Conservation (phyloP, 2,888 invertebrate species). For the Allygus modestus region DNA sequence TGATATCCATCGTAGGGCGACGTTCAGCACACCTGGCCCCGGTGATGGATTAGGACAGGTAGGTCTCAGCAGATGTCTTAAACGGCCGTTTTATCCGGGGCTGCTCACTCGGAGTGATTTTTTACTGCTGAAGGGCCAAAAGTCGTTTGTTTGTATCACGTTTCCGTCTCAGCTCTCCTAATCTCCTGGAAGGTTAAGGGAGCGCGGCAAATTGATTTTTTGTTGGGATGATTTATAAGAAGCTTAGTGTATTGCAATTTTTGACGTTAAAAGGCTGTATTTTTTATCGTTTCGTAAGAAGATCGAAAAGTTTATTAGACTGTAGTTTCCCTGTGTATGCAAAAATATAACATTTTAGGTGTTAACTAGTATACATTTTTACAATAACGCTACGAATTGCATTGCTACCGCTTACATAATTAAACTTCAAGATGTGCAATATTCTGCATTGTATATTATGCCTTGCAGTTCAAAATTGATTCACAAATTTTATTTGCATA, state of each 20-base stretch:
- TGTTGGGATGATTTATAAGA: neutral
- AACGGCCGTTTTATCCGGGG: slow-evolving; percentile 37
- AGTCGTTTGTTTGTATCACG: slow-evolving; percentile 41
- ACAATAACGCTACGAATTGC: no score
- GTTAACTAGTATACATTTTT: no score
- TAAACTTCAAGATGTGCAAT: no score
- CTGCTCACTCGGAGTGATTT: slow-evolving; percentile 30
- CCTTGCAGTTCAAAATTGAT: no score
- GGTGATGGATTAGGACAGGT: slow-evolving; percentile 50
- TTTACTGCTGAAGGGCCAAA: slow-evolving; percentile 24
- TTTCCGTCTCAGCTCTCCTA: slow-evolving; percentile 36
- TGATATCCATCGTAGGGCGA: neutral
- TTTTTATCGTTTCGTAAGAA: no score
- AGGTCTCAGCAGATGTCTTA: slow-evolving; percentile 42
- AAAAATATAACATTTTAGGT: no score
- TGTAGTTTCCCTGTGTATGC: no score
- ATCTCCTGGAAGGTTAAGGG: slow-evolving; percentile 26
- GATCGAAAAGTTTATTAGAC: no score
- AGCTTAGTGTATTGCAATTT: neutral
- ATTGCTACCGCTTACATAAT: no score
- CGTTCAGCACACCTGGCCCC: slow-evolving; percentile 13
- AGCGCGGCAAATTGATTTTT: slow-evolving; percentile 39
- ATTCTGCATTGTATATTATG: no score
- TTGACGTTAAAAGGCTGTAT: no score
- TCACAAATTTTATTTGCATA: no score